Evolutionary conservation across 2,797 vertebrate species (phyloP).

Genomic region (Gallinago stenura): DNA sequence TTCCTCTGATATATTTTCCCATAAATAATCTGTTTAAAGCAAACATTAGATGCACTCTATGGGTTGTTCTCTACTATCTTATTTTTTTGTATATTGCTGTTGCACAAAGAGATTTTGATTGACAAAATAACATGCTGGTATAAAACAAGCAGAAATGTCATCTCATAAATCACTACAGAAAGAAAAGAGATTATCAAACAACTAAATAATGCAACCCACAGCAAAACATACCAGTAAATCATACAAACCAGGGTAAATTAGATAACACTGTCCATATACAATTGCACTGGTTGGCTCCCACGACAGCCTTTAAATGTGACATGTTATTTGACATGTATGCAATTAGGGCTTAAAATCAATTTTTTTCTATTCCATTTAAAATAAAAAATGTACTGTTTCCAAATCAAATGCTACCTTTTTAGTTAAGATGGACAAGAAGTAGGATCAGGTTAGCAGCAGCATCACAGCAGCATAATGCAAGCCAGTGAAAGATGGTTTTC

Average conservation of each 20-base stretch:
- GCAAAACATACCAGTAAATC: conserved; percentile 77
- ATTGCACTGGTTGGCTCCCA: conserved; percentile 77
- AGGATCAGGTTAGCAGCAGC: conserved; percentile 57
- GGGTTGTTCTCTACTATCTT: background rate
- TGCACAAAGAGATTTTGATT: conserved; percentile 49
- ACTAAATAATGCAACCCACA: conserved; percentile 80
- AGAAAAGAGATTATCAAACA: conserved; percentile 81
- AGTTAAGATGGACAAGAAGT: conserved; percentile 73
- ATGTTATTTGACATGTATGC: conserved; percentile 82
- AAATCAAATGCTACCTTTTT: conserved; percentile 75
- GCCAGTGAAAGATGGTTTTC: conserved; percentile 48
- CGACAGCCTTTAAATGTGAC: conserved; percentile 80
- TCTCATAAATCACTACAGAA: conserved; percentile 63
- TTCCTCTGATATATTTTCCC: background rate
- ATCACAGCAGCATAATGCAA: conserved; percentile 50
- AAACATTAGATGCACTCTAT: background rate
- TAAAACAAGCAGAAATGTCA: conserved; percentile 29
- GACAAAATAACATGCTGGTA: conserved; percentile 58
- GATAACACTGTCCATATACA: conserved; percentile 77
- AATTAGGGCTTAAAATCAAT: conserved; percentile 82
- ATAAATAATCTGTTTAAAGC: conserved; percentile 47
- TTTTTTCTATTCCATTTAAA: conserved; percentile 82
- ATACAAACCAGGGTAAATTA: conserved; percentile 76
- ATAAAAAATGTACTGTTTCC: conserved; percentile 79
- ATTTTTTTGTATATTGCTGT: background rate